Evolutionary conservation across 2,888 invertebrate genomes (phyloP).

Genomic region (Leptinotarsa peninsularis): DNA sequence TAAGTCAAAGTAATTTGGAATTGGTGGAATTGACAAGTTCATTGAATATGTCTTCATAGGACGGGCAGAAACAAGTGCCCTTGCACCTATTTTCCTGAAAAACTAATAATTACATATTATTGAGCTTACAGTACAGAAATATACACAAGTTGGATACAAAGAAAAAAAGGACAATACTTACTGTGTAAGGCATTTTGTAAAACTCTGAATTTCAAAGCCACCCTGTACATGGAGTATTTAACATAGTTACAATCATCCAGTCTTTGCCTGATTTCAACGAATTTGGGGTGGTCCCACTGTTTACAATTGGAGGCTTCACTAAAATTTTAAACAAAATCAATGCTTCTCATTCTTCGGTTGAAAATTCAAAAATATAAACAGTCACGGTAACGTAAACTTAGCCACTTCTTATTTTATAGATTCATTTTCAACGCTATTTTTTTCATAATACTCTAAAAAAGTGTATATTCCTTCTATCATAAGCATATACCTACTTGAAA

Average conservation of each 20-base stretch:
- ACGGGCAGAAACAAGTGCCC: no score
- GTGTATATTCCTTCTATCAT: not conserved
- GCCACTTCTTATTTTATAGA: not conserved
- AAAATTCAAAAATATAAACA: not conserved
- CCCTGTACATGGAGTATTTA: slow-evolving; percentile 81
- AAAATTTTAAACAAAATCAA: slow-evolving; percentile 52
- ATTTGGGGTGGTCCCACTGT: slow-evolving; percentile 74
- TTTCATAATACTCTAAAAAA: not conserved
- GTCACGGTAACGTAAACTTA: not conserved
- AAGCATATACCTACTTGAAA: slow-evolving; percentile 67
- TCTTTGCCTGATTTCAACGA: slow-evolving; percentile 69
- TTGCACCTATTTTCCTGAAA: no score
- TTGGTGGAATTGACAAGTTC: no score
- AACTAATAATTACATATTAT: no score
- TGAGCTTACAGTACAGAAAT: no score
- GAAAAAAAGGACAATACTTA: slow-evolving; percentile 63
- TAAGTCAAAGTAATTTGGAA: no score
- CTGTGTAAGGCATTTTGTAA: slow-evolving; percentile 75
- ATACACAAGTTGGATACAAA: no score
- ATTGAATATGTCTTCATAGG: no score
- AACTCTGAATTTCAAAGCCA: slow-evolving; percentile 78
- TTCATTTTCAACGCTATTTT: no score
- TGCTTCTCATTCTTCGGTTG: not conserved
- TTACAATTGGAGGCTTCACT: slow-evolving; percentile 69
- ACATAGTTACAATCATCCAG: slow-evolving; percentile 76